Percentiles rank a stretch among this genome's conserved stretches.
These are phyloP conservation scores for Elephas maximus DNA, from an alignment of 2,113 vertebrate species.

Conservation along the genomic window DNA sequence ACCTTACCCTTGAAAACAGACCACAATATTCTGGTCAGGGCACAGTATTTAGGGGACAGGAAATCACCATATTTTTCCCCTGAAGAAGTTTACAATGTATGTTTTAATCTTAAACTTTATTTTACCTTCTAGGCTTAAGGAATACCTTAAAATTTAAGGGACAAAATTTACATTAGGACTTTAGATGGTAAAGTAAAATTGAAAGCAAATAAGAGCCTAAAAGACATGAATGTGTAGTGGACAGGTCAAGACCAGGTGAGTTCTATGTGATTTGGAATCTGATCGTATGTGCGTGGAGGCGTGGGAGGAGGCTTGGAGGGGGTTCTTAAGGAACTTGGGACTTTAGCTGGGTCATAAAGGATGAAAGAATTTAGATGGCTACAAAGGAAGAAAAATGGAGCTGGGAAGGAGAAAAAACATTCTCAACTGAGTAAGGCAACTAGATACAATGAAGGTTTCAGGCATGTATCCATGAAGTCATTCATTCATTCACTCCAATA, in stretches of 20 bases:
- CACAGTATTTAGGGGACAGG: not conserved
- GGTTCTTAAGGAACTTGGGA: not conserved
- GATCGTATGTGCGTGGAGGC: too few species aligned
- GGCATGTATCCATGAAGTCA: not conserved
- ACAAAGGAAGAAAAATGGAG: not conserved
- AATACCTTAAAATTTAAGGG: not conserved
- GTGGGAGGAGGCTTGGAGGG: too few species aligned
- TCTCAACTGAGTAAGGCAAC: not conserved
- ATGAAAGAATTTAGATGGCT: too few species aligned
- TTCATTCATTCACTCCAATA: not conserved
- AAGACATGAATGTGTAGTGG: not conserved
- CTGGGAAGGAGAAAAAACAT: not conserved
- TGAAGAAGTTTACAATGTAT: not conserved
- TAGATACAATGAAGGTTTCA: not conserved
- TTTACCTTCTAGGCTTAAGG: not conserved
- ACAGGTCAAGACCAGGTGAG: not conserved
- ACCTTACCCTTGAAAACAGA: not conserved
- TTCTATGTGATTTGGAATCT: not conserved
- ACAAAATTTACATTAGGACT: not conserved
- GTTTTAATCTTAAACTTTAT: not conserved
- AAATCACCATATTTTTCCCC: not conserved
- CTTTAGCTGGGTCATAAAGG: too few species aligned
- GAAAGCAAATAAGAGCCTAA: not conserved
- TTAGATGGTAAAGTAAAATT: not conserved
- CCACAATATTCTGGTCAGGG: not conserved